These are phyloP conservation scores for Amazona guildingii DNA, from an alignment of 2,113 vertebrate species.

Conservation along the genomic window DNA sequence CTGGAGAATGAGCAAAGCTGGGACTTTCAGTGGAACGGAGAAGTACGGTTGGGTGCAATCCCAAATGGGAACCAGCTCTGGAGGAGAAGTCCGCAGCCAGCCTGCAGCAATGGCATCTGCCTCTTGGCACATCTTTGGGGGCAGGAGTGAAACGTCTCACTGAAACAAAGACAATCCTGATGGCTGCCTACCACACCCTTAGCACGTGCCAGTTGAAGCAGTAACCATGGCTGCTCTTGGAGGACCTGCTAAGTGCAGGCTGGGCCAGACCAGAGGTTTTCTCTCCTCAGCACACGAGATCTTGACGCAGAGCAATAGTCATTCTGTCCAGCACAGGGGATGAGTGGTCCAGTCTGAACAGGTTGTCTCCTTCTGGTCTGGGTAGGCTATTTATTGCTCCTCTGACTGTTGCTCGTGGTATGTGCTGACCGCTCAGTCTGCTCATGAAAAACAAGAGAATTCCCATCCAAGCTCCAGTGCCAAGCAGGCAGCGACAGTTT, in stretches of 20 bases:
- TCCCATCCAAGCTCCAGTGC: slow-evolving; percentile 7
- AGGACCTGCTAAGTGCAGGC: fast-evolving
- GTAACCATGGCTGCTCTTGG: neutral
- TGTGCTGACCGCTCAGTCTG: slow-evolving; percentile 59
- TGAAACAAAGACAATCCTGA: neutral
- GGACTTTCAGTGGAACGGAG: neutral
- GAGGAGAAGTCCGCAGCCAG: neutral
- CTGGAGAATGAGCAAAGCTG: neutral
- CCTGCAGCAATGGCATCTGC: neutral
- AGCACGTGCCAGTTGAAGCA: neutral
- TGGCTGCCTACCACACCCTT: neutral
- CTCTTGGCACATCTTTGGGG: neutral
- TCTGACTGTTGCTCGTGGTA: slow-evolving; percentile 62
- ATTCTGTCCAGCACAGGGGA: neutral
- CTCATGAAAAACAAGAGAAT: slow-evolving; percentile 52
- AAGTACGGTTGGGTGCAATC: neutral
- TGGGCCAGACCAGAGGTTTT: neutral
- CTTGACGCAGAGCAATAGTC: neutral
- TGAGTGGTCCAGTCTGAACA: slow-evolving; percentile 32
- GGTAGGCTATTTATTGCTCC: slow-evolving; percentile 58
- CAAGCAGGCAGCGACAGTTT: neutral
- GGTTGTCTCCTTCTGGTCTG: slow-evolving; percentile 64
- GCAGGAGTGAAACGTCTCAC: neutral
- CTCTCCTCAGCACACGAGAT: neutral
- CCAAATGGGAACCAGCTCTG: neutral